Evolutionary conservation across 2,888 invertebrate species (phyloP), one percentile per base, ranked within the genome.

Genomic region (Oasisia sp.): DNA sequence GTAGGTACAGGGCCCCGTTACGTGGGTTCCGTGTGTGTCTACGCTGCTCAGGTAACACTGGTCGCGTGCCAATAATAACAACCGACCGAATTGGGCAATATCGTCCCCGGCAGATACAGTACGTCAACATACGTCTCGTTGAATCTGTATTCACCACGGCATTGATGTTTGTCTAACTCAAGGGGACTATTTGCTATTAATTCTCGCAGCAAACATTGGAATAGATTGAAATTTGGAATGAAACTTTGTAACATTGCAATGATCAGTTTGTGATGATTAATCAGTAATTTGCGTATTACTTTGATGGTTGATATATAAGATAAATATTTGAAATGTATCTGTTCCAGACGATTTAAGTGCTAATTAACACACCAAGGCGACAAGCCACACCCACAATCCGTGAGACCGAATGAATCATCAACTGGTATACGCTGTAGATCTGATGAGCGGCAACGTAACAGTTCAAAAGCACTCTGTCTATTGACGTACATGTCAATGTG

Each of bases 171-270:
- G 74, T 19, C 19, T 74, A 27, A 74, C 27, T 27, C 19, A 74
- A 74, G 74, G 74, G 74, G 27, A 74, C 19, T 74, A 74, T 74
- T 74, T 74, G 74, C 74, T 74, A 74, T 74, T 74, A n/a, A 74
- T 74, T 74, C 74, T 74, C 74, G 74, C 74, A 74, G 74, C 74
- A 74, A 74, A 74, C 1, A 74, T 14, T 4, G 27, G n/a, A 5
- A 74, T 27, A 74, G 27, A 74, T 74, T 74, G 74, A 74, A 74
- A 27, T 74, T 74, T 74, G n/a, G 74, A 74, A 27, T 74, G 74
- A 74, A 74, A 19, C 19, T 74, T 74, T 74, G 74, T 74, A 74
- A 74, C 74, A 74, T 74, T 19, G 74, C n/a, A n/a, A 74, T 7
- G 74, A 74, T 74, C 27, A 74, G 27, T 74, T 74, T n/a, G 74